These are phyloP conservation scores for Trachemys scripta DNA, from an alignment of 2,113 vertebrate species.

Conservation along the genomic window DNA sequence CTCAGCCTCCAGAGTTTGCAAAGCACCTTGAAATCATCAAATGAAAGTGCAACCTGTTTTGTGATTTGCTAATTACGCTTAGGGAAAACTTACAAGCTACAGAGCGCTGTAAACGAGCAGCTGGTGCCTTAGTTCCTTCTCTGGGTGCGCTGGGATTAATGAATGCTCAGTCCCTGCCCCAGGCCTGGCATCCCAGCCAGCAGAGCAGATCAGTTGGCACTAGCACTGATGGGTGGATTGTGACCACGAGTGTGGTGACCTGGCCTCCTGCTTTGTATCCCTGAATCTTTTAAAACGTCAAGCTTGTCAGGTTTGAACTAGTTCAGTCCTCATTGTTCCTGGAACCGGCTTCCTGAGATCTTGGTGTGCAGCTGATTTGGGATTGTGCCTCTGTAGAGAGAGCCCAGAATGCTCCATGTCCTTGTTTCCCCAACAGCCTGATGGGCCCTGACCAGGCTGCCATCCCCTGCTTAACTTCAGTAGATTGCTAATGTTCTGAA, in stretches of 20 bases:
- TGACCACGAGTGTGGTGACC: not conserved
- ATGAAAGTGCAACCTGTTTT: not conserved
- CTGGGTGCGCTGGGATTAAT: not conserved
- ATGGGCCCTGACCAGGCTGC: not conserved
- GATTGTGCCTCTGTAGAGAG: not conserved
- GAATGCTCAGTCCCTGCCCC: not conserved
- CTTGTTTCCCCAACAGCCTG: not conserved
- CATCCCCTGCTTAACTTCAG: fast-evolving
- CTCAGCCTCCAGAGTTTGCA: not conserved
- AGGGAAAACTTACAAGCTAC: fast-evolving
- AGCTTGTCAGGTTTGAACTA: not conserved
- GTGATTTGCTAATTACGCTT: not conserved
- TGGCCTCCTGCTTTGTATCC: not conserved
- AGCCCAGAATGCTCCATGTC: not conserved
- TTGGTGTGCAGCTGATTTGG: not conserved
- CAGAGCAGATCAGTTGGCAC: not conserved
- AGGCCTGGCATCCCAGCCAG: not conserved
- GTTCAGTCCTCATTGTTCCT: not conserved
- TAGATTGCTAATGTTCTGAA: not conserved
- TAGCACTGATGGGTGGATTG: not conserved
- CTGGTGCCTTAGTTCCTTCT: not conserved
- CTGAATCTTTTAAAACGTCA: not conserved
- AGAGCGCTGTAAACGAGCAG: not conserved
- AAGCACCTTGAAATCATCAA: not conserved
- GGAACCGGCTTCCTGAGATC: not conserved